phyloP scores from a whole-genome alignment of 1,140 invertebrate genomes.

The Ephestia elutella region DNA sequence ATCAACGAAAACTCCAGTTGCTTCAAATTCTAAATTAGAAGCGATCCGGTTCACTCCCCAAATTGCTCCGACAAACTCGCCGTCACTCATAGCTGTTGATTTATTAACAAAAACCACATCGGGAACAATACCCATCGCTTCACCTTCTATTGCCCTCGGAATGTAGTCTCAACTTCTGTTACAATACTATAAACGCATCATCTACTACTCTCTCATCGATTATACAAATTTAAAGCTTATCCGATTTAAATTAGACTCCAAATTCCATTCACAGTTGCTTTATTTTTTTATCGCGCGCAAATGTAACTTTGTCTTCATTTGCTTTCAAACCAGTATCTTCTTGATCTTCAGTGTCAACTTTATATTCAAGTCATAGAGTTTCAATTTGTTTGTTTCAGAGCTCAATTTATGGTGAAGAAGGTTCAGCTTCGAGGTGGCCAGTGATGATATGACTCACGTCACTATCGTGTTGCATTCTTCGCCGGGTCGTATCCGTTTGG shows the following conservation, averaged over 20 bases:
- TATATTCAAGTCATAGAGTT: slow-evolving; percentile 22
- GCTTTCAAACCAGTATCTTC: slow-evolving; percentile 22
- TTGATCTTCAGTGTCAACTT: slow-evolving; percentile 19
- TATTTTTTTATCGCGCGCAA: slow-evolving; percentile 23
- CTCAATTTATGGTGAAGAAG: slow-evolving; percentile 23
- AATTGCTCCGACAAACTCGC: background rate
- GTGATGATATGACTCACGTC: slow-evolving; percentile 60
- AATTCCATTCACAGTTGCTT: slow-evolving; percentile 16
- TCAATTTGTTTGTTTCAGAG: slow-evolving; percentile 21
- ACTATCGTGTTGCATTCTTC: slow-evolving; percentile 59
- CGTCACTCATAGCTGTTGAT: slow-evolving; percentile 24
- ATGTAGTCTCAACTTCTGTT: slow-evolving; percentile 60
- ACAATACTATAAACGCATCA: slow-evolving; percentile 14
- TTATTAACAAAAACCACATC: slow-evolving; percentile 39
- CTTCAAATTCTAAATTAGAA: slow-evolving; percentile 2
- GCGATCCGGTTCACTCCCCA: background rate
- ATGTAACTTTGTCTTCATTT: slow-evolving; percentile 20
- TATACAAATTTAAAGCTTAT: background rate
- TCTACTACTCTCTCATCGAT: background rate
- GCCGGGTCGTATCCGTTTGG: slow-evolving; percentile 54
- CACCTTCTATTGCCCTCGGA: slow-evolving; percentile 37
- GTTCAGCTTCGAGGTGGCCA: slow-evolving; percentile 51
- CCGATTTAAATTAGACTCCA: background rate
- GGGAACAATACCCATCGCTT: slow-evolving; percentile 48
- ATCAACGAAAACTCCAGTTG: background rate